Evolutionary conservation across 2,888 invertebrate species (phyloP), one percentile per base, ranked within the genome.

Genomic region (Spisula solida): DNA sequence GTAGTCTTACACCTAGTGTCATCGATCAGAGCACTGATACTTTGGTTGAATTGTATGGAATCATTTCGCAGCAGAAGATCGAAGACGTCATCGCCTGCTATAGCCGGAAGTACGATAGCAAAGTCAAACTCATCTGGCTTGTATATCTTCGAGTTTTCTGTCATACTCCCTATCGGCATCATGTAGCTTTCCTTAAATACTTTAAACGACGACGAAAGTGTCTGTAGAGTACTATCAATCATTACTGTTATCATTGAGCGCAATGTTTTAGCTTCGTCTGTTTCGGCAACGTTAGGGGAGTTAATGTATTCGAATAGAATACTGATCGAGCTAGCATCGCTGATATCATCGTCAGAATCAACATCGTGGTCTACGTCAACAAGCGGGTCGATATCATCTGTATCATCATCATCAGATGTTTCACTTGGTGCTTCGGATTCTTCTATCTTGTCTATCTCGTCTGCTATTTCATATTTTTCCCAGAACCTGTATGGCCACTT

Each of bases 51-150:
- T 20, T 29, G n/a, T 14, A 34, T 55, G 12, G 12, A 47, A 70
- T 31, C 29, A 12, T 82, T 66, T 14, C 55, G 60, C 0, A 34
- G 18, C n/a, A 83, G 16, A n/a, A 70, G 12, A 31, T 25, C 31
- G 75, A 83, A 47, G 20, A 75, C 70, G n/a, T 66, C 25, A 29
- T 83, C 75, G 4, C 70, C 51, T 75, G 83, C 83, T 0, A 75
- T 48, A 25, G 48, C 4, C 0, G 83, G 83, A 48, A 83, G 75
- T 34, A 83, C 31, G 18, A 83, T 48, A 48, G 83, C 83, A 51
- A 75, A 83, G 31, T 83, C 83, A 20, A 83, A 83, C n/a, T 83
- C 83, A 20, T 83, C 83, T 20, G 75, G 48, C 18, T 83, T 48
- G 31, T 75, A 31, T 16, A 83, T 75, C 20, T 83, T 83, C 18